Conservation (phyloP, 1,140 invertebrate genomes). For the Calephelis nemesis region DNA sequence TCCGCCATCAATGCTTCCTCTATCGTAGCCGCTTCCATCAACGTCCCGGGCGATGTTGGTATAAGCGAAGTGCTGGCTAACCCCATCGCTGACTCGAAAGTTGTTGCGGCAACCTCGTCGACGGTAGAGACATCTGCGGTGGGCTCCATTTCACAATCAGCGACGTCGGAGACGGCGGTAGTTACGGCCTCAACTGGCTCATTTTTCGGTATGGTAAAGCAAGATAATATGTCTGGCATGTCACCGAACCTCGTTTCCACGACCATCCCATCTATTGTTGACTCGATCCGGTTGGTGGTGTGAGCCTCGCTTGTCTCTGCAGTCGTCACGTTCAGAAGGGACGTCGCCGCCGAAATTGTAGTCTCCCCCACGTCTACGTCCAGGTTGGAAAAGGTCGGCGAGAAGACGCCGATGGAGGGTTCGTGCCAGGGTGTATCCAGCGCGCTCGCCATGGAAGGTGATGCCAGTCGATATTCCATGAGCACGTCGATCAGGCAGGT, state of each 20-base stretch:
- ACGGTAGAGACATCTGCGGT: not conserved
- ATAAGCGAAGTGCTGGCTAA: not conserved
- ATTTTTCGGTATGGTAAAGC: not conserved
- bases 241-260: not conserved
- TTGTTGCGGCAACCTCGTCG: not conserved
- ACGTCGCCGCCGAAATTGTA: no score
- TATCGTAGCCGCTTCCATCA: not conserved
- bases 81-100: not conserved
- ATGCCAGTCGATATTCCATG: not conserved
- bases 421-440: constrained; percentile 1
- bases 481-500: not conserved
- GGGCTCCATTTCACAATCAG: not conserved
- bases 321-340: no score
- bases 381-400: no score
- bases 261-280: no score
- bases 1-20: not conserved
- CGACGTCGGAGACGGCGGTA: not conserved
- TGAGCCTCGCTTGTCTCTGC: no score
- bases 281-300: constrained; percentile 8
- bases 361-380: no score
- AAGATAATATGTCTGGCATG: not conserved
- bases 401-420: not conserved
- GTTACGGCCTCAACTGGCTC: not conserved
- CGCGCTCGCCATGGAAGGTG: not conserved
- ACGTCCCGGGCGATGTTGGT: not conserved